Conservation (phyloP, 2,888 invertebrate genomes). For the Lepas anatifera region DNA sequence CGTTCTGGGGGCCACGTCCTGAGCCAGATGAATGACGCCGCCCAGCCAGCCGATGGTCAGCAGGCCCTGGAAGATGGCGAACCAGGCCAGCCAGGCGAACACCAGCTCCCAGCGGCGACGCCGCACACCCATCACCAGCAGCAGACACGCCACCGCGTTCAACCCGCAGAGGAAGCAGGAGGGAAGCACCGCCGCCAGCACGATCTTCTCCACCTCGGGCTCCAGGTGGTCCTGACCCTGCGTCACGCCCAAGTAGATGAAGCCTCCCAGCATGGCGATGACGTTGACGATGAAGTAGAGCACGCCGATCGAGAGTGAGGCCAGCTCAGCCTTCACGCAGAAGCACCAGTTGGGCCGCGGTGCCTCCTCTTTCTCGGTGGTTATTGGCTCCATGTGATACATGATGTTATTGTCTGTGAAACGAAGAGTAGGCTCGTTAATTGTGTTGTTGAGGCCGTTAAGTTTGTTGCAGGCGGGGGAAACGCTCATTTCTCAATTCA, state of each 20-base stretch:
- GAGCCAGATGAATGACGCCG: neutral
- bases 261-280: neutral
- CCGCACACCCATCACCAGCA: slow-evolving; percentile 4
- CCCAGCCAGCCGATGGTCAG: neutral
- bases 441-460: too few relatives aligned
- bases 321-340: neutral
- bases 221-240: neutral
- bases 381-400: too few relatives aligned
- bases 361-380: too few relatives aligned
- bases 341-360: neutral
- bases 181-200: neutral
- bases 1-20: neutral
- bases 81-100: neutral
- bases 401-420: too few relatives aligned
- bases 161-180: neutral
- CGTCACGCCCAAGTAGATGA: neutral
- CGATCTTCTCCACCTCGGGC: neutral
- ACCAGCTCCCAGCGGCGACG: neutral
- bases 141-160: neutral
- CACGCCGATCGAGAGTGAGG: neutral
- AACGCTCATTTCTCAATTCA: too few relatives aligned
- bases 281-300: neutral
- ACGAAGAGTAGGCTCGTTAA: too few relatives aligned
- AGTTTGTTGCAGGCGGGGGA: too few relatives aligned
- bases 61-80: neutral